Evolutionary conservation across 2,797 vertebrate genomes (phyloP).

Genomic region (Danio aesculapii): DNA sequence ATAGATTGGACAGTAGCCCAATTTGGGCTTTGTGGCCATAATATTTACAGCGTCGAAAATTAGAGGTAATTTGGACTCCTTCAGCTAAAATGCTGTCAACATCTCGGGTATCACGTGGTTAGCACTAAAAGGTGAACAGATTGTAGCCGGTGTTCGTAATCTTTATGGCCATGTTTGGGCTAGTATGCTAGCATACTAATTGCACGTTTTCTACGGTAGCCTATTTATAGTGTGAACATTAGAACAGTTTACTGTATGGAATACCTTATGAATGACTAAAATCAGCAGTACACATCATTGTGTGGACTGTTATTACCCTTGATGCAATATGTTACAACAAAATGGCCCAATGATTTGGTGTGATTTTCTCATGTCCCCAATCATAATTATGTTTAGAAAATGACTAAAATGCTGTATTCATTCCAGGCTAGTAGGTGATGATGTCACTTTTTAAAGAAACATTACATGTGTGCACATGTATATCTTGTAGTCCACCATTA

Average conservation of each 20-base stretch:
- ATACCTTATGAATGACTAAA: not conserved
- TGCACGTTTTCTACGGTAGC: not conserved
- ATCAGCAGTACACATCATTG: no score
- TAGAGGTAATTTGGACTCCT: not conserved
- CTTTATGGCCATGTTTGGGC: no score
- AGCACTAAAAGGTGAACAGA: constrained; percentile 26
- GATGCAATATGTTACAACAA: no score
- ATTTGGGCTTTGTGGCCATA: constrained; percentile 14
- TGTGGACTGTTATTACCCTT: no score
- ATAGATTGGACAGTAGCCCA: constrained; percentile 29
- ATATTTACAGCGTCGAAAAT: constrained; percentile 39
- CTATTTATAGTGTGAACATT: not conserved
- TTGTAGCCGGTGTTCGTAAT: not conserved
- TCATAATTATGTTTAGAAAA: no score
- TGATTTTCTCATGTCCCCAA: no score
- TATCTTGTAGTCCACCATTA: no score
- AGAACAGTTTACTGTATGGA: not conserved
- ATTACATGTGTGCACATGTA: no score
- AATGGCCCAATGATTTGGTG: no score
- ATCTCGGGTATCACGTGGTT: constrained; percentile 35
- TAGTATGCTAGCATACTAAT: not conserved
- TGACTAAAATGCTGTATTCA: no score
- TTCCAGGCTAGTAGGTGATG: no score
- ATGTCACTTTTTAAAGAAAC: no score
- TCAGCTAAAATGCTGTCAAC: constrained; percentile 20